Base-by-base conservation (phyloP, 2,113 vertebrate genomes). In the Rhynchopsitta pachyrhyncha region DNA sequence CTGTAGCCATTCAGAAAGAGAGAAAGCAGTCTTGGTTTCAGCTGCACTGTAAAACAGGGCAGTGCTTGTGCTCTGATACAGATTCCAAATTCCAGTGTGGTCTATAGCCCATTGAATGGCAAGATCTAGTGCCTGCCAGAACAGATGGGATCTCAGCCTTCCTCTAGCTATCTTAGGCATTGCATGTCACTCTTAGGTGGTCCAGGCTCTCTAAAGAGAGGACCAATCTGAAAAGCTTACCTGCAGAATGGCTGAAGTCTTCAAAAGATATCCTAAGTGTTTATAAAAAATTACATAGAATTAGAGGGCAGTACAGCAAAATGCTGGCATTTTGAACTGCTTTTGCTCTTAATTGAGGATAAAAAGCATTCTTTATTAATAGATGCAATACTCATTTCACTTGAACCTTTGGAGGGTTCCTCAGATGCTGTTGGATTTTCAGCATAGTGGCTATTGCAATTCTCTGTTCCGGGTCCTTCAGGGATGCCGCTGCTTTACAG, bases 111-210 rank as follows among this genome's bases (percentile, higher is more conserved):
- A 35, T n/a, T 93, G 80, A 88, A 67, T 2, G 10, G 82, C 0
- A 2, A 87, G 70, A 16, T 60, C 49, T 33, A 12, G 62, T 75
- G 82, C 82, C 93, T 90, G 88, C 76, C 8, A 2, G 81, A 82
- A 73, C 93, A 97, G 94, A 94, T 97, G 96, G 49, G 82, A 68
- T 68, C 76, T 94, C 50, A 25, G 78, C 31, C 73, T 28, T 66
- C 71, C 63, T 93, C 0, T 5, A 88, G 69, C 53, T 80, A 92
- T 62, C 23, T 16, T 52, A 60, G 49, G 37, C 83, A 18, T 39
- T 90, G 74, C 91, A 82, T 46, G 16, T 94, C 85, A 42, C 39
- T 69, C n/a, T 33, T 71, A 57, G 76, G 74, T 77, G 83, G 50
- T 53, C 53, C 55, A n/a, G 71, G 22, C 46, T 87, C 52, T 83